Base-by-base conservation (phyloP, 2,888 invertebrate species). In the Pegoplata infirma region DNA sequence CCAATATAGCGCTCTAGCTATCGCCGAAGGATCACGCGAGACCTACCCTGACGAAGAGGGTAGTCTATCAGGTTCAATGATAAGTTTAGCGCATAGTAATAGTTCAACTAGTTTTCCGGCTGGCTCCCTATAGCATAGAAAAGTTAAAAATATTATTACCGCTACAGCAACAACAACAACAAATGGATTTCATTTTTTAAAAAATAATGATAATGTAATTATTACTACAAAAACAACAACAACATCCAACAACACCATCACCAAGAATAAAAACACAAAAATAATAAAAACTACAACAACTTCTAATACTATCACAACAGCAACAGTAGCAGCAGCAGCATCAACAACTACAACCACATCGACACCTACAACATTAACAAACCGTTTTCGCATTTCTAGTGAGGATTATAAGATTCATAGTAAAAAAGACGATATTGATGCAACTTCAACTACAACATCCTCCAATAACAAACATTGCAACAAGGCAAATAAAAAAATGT, bases 31-130 rank as follows among this genome's bases (percentile, higher is more conserved):
- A 88, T 96, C 97, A 84, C 93, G 95, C 86, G 96, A 97, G 90
- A 93, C 94, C 84, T 96, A 95, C 91, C 94, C 94, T 85, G 97
- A 97, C 84, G 97, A 96, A 89, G 97, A 97, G 90, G 94, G 94
- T 87, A 96, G 97, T 88, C 92, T 97, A 84, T 97, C 97, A 76
- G 98, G 98, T 86, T 97, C 97, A 85, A 96, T 97, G 95, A 92
- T 96, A 87, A 97, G 97, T 91, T 93, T 98, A 90, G 97, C 97
- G 83, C 96, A 97, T 92, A 97, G 96, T 92, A 96, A 96, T 92
- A 97, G 97, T 91, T 96, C 97, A 86, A 95, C 96, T 87, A 95
- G 95, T 91, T 96, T 96, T 91, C 96, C 96, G 83, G 94, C 95
- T 88, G 94, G 94, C 90, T 94, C 93, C 90, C 93, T 93, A 88